Evolutionary conservation across 2,113 vertebrate species (phyloP).

Genomic region (Phylloscopus whistleri): DNA sequence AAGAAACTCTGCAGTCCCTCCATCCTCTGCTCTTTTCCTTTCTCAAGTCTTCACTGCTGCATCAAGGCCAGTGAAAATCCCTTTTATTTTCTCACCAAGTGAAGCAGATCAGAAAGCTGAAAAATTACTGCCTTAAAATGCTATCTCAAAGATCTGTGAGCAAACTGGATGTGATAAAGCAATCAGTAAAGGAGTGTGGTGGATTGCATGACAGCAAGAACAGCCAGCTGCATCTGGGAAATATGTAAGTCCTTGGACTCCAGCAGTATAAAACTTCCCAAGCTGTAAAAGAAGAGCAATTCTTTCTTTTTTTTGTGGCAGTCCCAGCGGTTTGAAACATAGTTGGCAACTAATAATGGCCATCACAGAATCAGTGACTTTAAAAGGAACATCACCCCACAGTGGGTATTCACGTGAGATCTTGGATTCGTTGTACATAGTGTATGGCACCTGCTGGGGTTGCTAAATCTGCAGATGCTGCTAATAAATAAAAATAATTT

Average conservation of each 20-base stretch:
- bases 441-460: neutral
- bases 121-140: conserved; percentile 4
- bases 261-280: neutral
- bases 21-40: neutral
- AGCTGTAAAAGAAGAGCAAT: neutral
- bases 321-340: neutral
- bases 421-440: neutral
- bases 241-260: neutral
- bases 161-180: neutral
- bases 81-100: neutral
- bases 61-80: neutral
- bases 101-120: neutral
- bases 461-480: neutral
- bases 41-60: neutral
- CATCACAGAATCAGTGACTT: neutral
- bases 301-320: neutral
- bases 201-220: neutral
- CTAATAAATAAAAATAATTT: neutral
- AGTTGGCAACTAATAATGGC: neutral
- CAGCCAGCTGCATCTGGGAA: neutral
- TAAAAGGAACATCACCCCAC: neutral
- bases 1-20: neutral
- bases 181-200: neutral
- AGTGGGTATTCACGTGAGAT: neutral
- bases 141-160: neutral